Conservation (phyloP, 2,888 invertebrate genomes). For the Pseudeuparius sepicola region DNA sequence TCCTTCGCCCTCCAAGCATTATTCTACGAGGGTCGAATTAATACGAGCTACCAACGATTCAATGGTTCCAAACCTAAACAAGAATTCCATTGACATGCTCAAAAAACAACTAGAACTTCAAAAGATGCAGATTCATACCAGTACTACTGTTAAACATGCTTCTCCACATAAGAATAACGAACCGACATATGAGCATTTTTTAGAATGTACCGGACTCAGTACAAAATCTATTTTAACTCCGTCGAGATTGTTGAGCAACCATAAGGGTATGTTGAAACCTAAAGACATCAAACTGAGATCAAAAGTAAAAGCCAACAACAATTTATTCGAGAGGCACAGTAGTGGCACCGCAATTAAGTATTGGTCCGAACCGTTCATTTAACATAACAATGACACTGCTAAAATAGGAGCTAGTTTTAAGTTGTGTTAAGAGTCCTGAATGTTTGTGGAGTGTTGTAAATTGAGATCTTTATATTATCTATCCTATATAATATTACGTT, state of each 20-base stretch:
- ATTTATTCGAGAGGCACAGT: constrained; percentile 41
- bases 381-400: constrained; percentile 15
- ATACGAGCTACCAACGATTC: constrained; percentile 30
- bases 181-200: constrained; percentile 60
- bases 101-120: constrained; percentile 37
- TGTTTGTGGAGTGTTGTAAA: too few relatives aligned
- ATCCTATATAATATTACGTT: too few relatives aligned
- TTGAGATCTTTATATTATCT: too few relatives aligned
- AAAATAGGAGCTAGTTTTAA: too few relatives aligned
- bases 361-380: constrained; percentile 39
- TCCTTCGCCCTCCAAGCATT: neutral
- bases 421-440: too few relatives aligned
- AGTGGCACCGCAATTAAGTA: constrained; percentile 38
- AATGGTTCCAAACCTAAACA: constrained; percentile 29
- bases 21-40: constrained; percentile 28
- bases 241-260: constrained; percentile 58
- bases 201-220: constrained; percentile 70
- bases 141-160: neutral
- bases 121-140: constrained; percentile 29
- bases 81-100: constrained; percentile 31
- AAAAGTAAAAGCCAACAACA: constrained; percentile 48
- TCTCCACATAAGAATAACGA: constrained; percentile 21
- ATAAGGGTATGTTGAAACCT: constrained; percentile 65
- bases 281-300: constrained; percentile 69
- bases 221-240: constrained; percentile 67